Evolutionary conservation across 2,888 invertebrate genomes (phyloP), one percentile per base, ranked within the genome.

Genomic region (Hydriomena furcata): DNA sequence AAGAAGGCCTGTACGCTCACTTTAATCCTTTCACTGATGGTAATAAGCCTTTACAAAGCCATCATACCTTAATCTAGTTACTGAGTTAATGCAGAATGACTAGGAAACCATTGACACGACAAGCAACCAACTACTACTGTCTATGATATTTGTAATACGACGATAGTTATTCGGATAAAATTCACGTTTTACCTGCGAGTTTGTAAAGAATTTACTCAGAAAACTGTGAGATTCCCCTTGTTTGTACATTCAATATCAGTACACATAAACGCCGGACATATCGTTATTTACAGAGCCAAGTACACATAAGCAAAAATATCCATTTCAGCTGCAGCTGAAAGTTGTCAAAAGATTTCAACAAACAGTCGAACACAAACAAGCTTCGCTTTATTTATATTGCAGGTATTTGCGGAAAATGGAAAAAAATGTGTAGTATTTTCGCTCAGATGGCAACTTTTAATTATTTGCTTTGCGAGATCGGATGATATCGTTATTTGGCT

Each of bases 321-420:
- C 35, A 37, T 37, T 30, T 35, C 31, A 32, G 43, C 23, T 47
- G 37, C 46, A 43, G 10, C 43, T 28, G 41, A 10, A 41, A 21
- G 21, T 31, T 32, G 42, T 52, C 46, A 52, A 42, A 47, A 37
- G 32, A 32, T 28, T 41, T 36, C 17, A 17, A 37, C 37, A 32
- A 42, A 46, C 42, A 46, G 36, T 17, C 8, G 7, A 24, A 28
- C 12, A 27, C 36, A 42, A 45, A 36, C 45, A 40, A 17, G 12
- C 20, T 11, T 34, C 32, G 40, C 21, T 41, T 34, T 17, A 28
- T 40, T 24, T 38, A 12, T 51, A 41, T 51, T 30, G 38, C 28
- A 28, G 31, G 36, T 31, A 11, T 49, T 30, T 20, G 6, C 0
- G 31, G 4, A 17, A 7, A 27, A 20, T 34, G 34, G 1, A 20